phyloP scores from a whole-genome alignment of 2,888 invertebrate species.

The Mylabris sibirica region DNA sequence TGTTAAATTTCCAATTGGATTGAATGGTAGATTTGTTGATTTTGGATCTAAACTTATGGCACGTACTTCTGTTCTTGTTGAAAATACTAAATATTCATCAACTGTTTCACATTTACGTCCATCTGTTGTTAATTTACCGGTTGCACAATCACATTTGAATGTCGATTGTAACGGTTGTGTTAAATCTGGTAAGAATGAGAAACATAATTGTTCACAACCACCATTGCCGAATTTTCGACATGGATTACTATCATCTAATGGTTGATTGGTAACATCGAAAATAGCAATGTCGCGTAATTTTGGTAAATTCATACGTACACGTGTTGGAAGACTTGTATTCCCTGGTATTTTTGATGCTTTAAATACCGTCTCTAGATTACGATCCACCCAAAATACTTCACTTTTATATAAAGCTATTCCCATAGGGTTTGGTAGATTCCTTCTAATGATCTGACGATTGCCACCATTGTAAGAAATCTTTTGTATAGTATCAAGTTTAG shows the following conservation, averaged over 20 bases:
- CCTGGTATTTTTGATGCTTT: slow-evolving; percentile 80
- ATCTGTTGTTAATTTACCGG: slow-evolving; percentile 75
- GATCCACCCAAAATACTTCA: slow-evolving; percentile 94
- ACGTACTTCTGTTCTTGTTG: slow-evolving; percentile 92
- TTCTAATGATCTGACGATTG: slow-evolving; percentile 81
- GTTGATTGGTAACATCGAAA: slow-evolving; percentile 89
- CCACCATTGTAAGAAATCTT: slow-evolving; percentile 86
- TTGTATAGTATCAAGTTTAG: slow-evolving; percentile 92
- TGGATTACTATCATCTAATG: slow-evolving; percentile 81
- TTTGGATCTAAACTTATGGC: slow-evolving; percentile 88
- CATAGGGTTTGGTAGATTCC: slow-evolving; percentile 92
- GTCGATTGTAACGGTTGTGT: slow-evolving; percentile 61
- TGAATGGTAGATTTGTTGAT: slow-evolving; percentile 83
- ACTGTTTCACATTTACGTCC: slow-evolving; percentile 80
- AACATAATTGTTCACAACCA: slow-evolving; percentile 94
- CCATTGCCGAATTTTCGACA: slow-evolving; percentile 80
- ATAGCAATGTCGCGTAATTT: slow-evolving; percentile 91
- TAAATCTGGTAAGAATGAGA: slow-evolving; percentile 81
- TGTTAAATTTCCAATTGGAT: slow-evolving; percentile 83
- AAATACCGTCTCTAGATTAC: slow-evolving; percentile 85
- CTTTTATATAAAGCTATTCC: slow-evolving; percentile 87
- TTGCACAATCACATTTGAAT: slow-evolving; percentile 90
- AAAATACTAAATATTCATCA: slow-evolving; percentile 90
- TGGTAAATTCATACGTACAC: slow-evolving; percentile 82
- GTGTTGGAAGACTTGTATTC: slow-evolving; percentile 73